phyloP scores from a whole-genome alignment of 2,797 vertebrate genomes.

The Lepus townsendii region DNA sequence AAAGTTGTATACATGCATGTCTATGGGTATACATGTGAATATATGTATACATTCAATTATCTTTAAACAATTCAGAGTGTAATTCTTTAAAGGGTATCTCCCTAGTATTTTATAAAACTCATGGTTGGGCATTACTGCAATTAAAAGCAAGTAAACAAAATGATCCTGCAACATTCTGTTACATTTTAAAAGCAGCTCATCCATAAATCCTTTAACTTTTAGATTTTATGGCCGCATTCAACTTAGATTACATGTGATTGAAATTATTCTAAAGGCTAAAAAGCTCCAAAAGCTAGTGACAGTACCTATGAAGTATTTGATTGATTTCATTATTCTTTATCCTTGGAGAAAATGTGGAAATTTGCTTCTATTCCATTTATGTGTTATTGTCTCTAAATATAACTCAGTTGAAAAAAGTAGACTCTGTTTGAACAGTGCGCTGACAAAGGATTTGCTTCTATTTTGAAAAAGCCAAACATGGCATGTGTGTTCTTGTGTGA shows the following conservation, averaged over 20 bases:
- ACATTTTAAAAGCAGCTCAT: not conserved
- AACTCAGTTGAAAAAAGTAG: constrained; percentile 7
- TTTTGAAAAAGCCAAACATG: constrained; percentile 26
- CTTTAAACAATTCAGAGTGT: not conserved
- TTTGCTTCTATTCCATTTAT: constrained; percentile 37
- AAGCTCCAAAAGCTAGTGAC: not conserved
- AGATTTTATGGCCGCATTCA: not conserved
- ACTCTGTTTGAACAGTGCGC: not conserved
- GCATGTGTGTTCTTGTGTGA: not conserved
- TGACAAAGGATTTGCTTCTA: constrained; percentile 27
- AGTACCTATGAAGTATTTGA: constrained; percentile 36
- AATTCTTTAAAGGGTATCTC: not conserved
- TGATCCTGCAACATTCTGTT: not conserved
- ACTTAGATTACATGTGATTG: not conserved
- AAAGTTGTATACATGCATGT: not conserved
- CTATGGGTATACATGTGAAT: not conserved
- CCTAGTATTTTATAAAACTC: not conserved
- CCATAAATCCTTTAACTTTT: constrained; percentile 31
- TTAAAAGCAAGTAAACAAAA: constrained; percentile 7
- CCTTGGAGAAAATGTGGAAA: constrained; percentile 31
- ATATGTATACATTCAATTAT: not conserved
- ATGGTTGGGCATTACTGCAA: not conserved
- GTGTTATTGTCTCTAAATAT: not conserved
- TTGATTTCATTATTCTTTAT: constrained; percentile 42
- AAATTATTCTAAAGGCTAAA: constrained; percentile 22